Conservation (phyloP, 1,140 invertebrate species). For the Drosophila rufa region DNA sequence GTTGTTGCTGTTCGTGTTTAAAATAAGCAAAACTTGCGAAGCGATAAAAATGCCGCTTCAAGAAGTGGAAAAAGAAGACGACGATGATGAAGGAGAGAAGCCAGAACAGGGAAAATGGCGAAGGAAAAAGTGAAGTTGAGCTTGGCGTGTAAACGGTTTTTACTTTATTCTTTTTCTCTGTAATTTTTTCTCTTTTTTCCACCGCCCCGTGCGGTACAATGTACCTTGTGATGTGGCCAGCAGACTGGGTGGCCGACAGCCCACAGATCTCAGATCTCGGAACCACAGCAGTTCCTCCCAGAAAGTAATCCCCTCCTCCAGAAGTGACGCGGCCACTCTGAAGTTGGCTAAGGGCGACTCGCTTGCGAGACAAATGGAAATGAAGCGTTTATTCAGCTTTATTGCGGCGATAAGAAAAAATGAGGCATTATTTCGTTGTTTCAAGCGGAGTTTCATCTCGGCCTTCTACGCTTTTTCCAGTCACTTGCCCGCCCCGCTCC, state of each 20-base stretch:
- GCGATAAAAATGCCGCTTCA: constrained; percentile 76
- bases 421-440: constrained; percentile 83
- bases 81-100: constrained; percentile 50
- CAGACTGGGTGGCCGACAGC: constrained; percentile 63
- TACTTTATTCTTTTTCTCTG: constrained; percentile 54
- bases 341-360: constrained; percentile 70
- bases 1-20: constrained; percentile 71
- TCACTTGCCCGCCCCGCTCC: constrained; percentile 4
- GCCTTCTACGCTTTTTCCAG: constrained; percentile 23
- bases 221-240: constrained; percentile 65
- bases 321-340: constrained; percentile 73
- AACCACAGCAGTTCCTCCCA: constrained; percentile 13
- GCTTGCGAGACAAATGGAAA: constrained; percentile 81
- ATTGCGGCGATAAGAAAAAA: constrained; percentile 84
- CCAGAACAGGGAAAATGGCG: constrained; percentile 70
- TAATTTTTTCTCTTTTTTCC: constrained; percentile 20
- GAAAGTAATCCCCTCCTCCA: constrained; percentile 20
- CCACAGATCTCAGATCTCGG: constrained; percentile 21
- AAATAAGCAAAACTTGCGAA: constrained; percentile 77
- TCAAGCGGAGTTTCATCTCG: constrained; percentile 55
- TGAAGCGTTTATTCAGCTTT: constrained; percentile 85
- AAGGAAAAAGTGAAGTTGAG: constrained; percentile 55
- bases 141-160: constrained; percentile 79
- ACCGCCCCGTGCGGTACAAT: constrained; percentile 20
- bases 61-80: constrained; percentile 53